Conservation (phyloP, 2,113 vertebrate species). For the Circaetus cinerascens region DNA sequence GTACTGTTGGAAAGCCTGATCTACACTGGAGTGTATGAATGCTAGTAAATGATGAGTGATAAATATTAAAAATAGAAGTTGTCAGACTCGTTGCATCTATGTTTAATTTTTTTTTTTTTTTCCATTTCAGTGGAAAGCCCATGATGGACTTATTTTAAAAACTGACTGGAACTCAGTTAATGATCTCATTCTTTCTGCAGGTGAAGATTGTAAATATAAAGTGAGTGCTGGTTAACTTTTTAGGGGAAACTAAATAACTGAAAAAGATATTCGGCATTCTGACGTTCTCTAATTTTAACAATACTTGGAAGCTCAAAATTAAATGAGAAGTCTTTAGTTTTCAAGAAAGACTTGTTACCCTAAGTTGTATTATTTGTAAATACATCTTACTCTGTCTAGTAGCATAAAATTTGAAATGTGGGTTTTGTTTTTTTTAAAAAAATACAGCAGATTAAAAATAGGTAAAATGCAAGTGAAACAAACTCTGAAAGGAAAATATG, state of each 20-base stretch:
- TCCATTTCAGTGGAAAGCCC: slow-evolving; percentile 90
- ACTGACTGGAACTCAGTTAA: slow-evolving; percentile 97
- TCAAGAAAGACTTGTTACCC: not conserved
- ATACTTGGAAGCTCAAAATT: not conserved
- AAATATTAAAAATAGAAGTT: not conserved
- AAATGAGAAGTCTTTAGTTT: not conserved
- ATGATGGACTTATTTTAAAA: slow-evolving; percentile 92
- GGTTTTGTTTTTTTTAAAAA: not conserved
- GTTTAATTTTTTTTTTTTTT: not conserved
- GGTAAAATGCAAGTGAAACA: not conserved
- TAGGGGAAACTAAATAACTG: not conserved
- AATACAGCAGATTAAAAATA: not conserved
- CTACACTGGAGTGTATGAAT: not conserved
- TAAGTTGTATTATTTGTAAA: not conserved
- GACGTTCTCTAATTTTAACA: not conserved
- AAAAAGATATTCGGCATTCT: not conserved
- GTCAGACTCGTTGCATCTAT: not conserved
- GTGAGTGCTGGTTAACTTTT: slow-evolving; percentile 58
- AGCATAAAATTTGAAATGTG: not conserved
- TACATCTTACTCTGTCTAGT: not conserved
- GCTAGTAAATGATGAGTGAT: not conserved
- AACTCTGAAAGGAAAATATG: not conserved
- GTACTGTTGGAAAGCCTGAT: not conserved
- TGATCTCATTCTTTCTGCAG: slow-evolving; percentile 91
- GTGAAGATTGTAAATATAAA: slow-evolving; percentile 98